Evolutionary conservation across 2,113 vertebrate genomes (phyloP).

Genomic region (Macquaria australasica): DNA sequence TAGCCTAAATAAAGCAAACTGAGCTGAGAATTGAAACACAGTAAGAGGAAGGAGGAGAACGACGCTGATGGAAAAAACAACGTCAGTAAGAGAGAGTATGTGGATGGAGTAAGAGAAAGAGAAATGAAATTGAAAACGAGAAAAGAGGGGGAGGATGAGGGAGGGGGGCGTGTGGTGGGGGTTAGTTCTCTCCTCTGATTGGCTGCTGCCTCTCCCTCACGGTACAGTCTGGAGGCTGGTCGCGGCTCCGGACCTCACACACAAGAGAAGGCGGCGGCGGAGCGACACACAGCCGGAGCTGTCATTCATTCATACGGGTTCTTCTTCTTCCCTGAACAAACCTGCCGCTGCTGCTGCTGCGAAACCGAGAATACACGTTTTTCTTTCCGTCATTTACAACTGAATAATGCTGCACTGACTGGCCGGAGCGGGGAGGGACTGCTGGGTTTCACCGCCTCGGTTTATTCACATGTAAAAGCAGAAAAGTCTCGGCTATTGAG

Average conservation of each 20-base stretch:
- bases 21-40: background rate
- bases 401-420: conserved; percentile 38
- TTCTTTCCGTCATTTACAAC: background rate
- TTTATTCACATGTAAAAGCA: conserved; percentile 16
- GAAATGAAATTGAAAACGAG: conserved; percentile 53
- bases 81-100: background rate
- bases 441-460: background rate
- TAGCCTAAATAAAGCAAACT: background rate
- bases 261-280: background rate
- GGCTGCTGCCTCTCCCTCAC: conserved; percentile 51
- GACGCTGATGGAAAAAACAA: background rate
- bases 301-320: conserved; percentile 19
- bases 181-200: conserved; percentile 63
- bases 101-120: conserved; percentile 27
- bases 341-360: background rate
- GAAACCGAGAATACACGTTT: background rate
- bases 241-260: conserved; percentile 32
- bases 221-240: conserved; percentile 27
- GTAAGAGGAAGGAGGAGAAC: background rate
- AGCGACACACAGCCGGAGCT: background rate
- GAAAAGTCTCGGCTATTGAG: conserved; percentile 7
- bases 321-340: background rate
- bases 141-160: background rate
- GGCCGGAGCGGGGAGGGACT: background rate
- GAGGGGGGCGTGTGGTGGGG: background rate